A percentile compares a stretch with the other conserved stretches of the same genome.
Evolutionary conservation across 2,888 invertebrate species (phyloP).

Genomic region (Micoletzkya japonica): DNA sequence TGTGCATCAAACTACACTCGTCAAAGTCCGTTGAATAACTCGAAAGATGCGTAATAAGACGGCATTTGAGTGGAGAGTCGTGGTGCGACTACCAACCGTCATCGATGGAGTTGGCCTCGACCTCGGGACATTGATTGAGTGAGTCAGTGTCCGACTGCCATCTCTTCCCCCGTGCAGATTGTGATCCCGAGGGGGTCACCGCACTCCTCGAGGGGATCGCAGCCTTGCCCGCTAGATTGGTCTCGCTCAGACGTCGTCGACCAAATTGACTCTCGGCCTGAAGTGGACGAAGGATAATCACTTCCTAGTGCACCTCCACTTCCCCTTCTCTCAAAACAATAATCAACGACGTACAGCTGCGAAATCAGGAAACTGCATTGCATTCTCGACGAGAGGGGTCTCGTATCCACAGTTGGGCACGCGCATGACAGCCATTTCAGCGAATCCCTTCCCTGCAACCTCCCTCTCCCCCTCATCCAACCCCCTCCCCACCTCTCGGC

Average conservation of each 20-base stretch:
- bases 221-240: conserved; percentile 53
- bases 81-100: conserved; percentile 45
- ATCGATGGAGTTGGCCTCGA: conserved; percentile 59
- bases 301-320: background rate
- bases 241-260: conserved; percentile 60
- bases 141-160: conserved; percentile 63
- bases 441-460: conserved; percentile 73
- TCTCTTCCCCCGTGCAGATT: conserved; percentile 36
- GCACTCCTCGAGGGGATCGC: conserved; percentile 35
- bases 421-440: conserved; percentile 82
- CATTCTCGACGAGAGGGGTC: conserved; percentile 84
- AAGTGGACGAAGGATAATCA: background rate
- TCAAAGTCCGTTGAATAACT: conserved; percentile 7
- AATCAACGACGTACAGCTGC: conserved; percentile 35
- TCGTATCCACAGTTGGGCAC: conserved; percentile 80
- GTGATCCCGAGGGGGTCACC: conserved; percentile 34
- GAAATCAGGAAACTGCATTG: conserved; percentile 55
- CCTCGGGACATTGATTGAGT: conserved; percentile 62
- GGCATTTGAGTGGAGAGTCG: background rate
- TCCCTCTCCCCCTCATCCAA: background rate
- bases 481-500: conserved; percentile 75
- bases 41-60: background rate
- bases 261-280: conserved; percentile 45
- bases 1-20: conserved; percentile 10
- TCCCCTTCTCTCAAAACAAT: too few relatives aligned